Evolutionary conservation across 2,888 invertebrate species (phyloP).

Genomic region (Drosophila cognata): DNA sequence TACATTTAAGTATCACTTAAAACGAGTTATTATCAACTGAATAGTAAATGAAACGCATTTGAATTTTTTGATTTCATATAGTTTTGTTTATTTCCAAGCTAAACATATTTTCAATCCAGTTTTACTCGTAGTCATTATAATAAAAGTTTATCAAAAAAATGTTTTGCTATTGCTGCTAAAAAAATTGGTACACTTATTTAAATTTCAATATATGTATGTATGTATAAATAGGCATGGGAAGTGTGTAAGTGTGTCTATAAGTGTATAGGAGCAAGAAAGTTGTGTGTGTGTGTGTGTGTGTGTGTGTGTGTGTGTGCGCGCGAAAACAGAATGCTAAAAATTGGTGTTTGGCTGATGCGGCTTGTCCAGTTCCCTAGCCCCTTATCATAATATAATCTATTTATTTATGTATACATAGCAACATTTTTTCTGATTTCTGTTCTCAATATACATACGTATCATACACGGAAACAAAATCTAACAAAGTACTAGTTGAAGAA

Average conservation of each 20-base stretch:
- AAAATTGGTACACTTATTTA: conserved; percentile 56
- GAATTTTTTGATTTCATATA: conserved; percentile 41
- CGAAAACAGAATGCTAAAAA: conserved; percentile 38
- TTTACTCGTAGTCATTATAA: conserved; percentile 68
- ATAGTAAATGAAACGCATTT: conserved; percentile 9
- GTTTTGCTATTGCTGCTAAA: conserved; percentile 63
- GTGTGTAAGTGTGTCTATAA: conserved; percentile 23
- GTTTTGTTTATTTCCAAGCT: conserved; percentile 70
- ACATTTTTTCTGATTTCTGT: conserved; percentile 40
- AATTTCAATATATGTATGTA: conserved; percentile 47
- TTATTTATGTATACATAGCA: conserved; percentile 44
- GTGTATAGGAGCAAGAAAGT: conserved; percentile 15
- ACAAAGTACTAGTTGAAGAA: conserved; percentile 6
- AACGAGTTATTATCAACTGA: background rate
- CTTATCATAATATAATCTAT: conserved; percentile 45
- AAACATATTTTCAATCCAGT: conserved; percentile 66
- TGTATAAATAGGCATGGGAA: conserved; percentile 32
- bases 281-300: background rate
- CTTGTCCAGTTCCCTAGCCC: conserved; percentile 35
- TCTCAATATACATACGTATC: conserved; percentile 27
- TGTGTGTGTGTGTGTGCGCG: conserved; percentile 21
- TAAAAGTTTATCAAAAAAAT: conserved; percentile 71
- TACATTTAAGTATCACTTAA: background rate
- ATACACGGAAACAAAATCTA: conserved; percentile 26
- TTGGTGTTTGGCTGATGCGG: conserved; percentile 28